Conservation (phyloP, 2,797 vertebrate species). For the Mionectes olivaceus region DNA sequence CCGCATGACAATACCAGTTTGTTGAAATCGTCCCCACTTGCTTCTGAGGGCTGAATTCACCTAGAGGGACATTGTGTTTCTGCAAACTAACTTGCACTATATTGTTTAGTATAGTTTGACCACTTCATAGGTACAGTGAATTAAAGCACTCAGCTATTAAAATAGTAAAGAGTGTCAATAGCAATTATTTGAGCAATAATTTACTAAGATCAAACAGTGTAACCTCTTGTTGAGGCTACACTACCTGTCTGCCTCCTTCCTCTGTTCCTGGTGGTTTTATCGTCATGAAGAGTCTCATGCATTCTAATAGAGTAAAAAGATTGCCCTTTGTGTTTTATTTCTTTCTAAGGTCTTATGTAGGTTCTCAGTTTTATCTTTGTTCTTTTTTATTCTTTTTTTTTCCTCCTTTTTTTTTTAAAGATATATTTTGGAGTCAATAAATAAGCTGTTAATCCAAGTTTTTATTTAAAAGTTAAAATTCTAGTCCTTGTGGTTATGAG, state of each 20-base stretch:
- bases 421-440: background rate
- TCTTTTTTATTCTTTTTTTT: background rate
- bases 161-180: background rate
- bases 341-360: background rate
- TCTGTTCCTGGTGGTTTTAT: background rate
- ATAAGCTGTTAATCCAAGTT: background rate
- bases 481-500: background rate
- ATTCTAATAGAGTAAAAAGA: background rate
- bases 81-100: background rate
- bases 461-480: background rate
- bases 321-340: background rate
- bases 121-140: background rate
- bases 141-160: background rate
- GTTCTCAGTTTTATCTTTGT: accelerated
- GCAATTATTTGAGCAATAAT: background rate
- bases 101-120: background rate
- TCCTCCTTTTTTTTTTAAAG: accelerated
- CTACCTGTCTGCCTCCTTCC: background rate
- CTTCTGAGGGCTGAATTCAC: background rate
- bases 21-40: background rate
- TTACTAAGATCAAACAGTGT: background rate
- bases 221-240: background rate
- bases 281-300: background rate
- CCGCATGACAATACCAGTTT: background rate
- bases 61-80: background rate